Evolutionary conservation across 2,797 vertebrate genomes (phyloP).

Genomic region (Tolypeutes matacus): DNA sequence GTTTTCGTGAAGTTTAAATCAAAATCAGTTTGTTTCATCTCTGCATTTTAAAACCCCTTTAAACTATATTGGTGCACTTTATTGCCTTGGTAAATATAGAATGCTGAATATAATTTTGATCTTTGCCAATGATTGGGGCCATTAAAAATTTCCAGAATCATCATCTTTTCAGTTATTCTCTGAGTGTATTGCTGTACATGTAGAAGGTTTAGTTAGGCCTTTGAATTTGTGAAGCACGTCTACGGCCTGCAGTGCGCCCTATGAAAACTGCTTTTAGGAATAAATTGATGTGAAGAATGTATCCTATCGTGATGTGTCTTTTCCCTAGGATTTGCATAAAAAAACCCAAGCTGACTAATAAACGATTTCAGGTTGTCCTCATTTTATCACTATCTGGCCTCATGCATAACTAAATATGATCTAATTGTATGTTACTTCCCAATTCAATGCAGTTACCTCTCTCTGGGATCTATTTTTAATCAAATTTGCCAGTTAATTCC

Average conservation of each 20-base stretch:
- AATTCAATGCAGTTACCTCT: constrained; percentile 25
- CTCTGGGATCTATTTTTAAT: constrained; percentile 49
- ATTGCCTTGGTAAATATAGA: constrained; percentile 76
- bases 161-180: constrained; percentile 70
- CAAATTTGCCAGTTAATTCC: constrained; percentile 52
- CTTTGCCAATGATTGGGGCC: constrained; percentile 68
- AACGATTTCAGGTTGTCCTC: constrained; percentile 14
- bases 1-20: constrained; percentile 62
- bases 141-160: constrained; percentile 79
- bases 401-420: constrained; percentile 58
- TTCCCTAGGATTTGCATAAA: constrained; percentile 54
- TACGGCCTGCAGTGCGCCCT: background rate
- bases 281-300: constrained; percentile 28
- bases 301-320: background rate
- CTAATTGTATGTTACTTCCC: constrained; percentile 55
- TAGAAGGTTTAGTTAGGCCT: constrained; percentile 57
- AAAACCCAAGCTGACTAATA: constrained; percentile 50
- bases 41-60: constrained; percentile 64
- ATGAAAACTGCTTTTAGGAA: constrained; percentile 56
- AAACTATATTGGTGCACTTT: constrained; percentile 69
- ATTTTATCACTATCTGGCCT: constrained; percentile 51
- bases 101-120: constrained; percentile 75
- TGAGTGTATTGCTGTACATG: constrained; percentile 55
- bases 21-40: constrained; percentile 70
- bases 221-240: constrained; percentile 27